phyloP scores from a whole-genome alignment of 2,797 vertebrate species.

The Chaetodon trifasciatus region DNA sequence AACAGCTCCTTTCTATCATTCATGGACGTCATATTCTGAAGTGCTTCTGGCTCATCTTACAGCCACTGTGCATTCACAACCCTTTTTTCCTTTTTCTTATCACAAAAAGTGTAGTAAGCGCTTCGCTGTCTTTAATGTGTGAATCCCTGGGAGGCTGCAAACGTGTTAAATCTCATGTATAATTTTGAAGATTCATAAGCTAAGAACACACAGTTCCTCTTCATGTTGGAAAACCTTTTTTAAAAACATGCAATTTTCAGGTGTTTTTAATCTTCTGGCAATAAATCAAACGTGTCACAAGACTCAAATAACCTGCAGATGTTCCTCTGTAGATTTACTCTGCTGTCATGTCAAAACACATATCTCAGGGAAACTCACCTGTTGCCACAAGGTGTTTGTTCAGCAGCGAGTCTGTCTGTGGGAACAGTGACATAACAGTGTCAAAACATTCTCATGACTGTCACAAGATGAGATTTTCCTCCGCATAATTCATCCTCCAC shows the following conservation, averaged over 20 bases:
- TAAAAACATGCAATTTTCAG: background rate
- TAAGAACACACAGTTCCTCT: background rate
- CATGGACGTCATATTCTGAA: conserved; percentile 20
- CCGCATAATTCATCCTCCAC: background rate
- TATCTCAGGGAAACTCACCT: conserved; percentile 32
- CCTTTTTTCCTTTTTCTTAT: conserved; percentile 4
- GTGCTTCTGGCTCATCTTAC: conserved; percentile 20
- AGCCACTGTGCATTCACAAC: background rate
- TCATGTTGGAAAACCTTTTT: background rate
- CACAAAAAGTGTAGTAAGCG: background rate
- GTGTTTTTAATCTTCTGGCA: conserved; percentile 16
- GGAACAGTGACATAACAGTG: conserved; percentile 36
- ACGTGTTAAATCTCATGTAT: background rate
- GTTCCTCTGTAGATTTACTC: conserved; percentile 9
- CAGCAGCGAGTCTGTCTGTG: conserved; percentile 26
- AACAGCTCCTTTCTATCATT: conserved; percentile 18
- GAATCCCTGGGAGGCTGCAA: background rate
- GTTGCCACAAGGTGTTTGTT: conserved; percentile 60
- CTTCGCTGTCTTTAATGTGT: background rate
- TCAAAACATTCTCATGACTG: conserved; percentile 44
- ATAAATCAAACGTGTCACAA: conserved; percentile 37
- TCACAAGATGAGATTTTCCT: background rate
- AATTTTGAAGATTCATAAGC: background rate
- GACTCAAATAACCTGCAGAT: conserved; percentile 11
- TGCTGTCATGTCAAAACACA: conserved; percentile 42